phyloP scores from a whole-genome alignment of 2,888 invertebrate species.

The Harpalus rufipes region DNA sequence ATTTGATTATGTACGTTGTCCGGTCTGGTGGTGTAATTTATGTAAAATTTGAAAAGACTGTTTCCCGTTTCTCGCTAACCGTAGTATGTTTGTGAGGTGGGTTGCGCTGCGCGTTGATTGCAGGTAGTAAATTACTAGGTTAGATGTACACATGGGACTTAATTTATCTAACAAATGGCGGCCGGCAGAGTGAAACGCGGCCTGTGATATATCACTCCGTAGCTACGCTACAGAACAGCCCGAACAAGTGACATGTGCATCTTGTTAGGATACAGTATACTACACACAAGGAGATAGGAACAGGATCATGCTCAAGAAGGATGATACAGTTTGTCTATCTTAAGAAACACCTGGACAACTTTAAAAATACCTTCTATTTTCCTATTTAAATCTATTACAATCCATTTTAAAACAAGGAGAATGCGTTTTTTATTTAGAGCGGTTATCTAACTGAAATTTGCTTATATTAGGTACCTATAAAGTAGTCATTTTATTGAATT shows the following conservation, averaged over 20 bases:
- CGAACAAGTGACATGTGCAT: constrained; percentile 21
- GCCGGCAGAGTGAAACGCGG: constrained; percentile 37
- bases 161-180: constrained; percentile 66
- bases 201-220: constrained; percentile 60
- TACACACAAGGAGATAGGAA: too few species aligned
- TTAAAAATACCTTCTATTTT: too few species aligned
- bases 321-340: too few species aligned
- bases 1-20: constrained; percentile 35
- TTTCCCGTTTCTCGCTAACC: constrained; percentile 22
- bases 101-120: constrained; percentile 43
- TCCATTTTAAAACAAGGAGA: too few species aligned
- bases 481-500: too few species aligned
- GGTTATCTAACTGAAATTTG: background rate
- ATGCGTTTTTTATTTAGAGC: too few species aligned
- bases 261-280: background rate
- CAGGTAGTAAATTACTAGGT: constrained; percentile 65
- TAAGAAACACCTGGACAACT: too few species aligned
- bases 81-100: background rate
- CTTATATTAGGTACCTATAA: background rate
- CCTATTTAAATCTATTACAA: too few species aligned
- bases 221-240: too few species aligned
- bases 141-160: constrained; percentile 66
- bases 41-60: constrained; percentile 45
- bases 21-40: background rate
- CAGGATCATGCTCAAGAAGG: too few species aligned